These are phyloP conservation scores for Danio albolineatus DNA, from an alignment of 2,797 vertebrate genomes.

Conservation along the genomic window DNA sequence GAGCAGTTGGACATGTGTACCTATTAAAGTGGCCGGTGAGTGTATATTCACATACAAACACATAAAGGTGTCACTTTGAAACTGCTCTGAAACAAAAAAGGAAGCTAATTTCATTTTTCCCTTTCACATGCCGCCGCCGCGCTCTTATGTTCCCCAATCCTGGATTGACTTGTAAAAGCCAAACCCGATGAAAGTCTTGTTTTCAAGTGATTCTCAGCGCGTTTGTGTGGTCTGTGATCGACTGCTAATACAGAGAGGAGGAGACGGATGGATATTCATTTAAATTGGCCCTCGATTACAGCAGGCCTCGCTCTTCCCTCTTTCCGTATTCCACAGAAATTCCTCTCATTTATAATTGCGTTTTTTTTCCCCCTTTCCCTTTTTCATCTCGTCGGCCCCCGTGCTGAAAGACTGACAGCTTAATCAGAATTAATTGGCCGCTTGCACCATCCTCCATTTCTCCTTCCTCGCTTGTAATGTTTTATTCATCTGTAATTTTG, in stretches of 20 bases:
- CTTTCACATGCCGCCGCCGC: too few relatives aligned
- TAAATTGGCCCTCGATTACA: slow-evolving; percentile 51
- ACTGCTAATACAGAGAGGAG: slow-evolving; percentile 5
- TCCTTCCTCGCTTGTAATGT: slow-evolving; percentile 61
- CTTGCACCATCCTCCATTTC: slow-evolving; percentile 61
- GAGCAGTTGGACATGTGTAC: too few relatives aligned
- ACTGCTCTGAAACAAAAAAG: too few relatives aligned
- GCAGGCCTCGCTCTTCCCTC: neutral
- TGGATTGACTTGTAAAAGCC: too few relatives aligned
- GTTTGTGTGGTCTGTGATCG: slow-evolving; percentile 9
- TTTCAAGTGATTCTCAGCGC: neutral
- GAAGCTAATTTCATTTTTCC: too few relatives aligned
- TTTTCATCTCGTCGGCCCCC: slow-evolving; percentile 58
- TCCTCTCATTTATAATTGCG: slow-evolving; percentile 45
- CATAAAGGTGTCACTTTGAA: too few relatives aligned
- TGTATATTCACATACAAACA: too few relatives aligned
- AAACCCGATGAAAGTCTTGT: neutral
- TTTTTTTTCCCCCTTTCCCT: slow-evolving; percentile 36
- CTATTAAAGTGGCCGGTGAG: too few relatives aligned
- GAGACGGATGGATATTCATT: slow-evolving; percentile 47
- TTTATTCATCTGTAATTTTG: slow-evolving; percentile 67
- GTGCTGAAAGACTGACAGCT: slow-evolving; percentile 62
- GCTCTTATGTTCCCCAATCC: too few relatives aligned
- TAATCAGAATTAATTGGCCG: slow-evolving; percentile 65
- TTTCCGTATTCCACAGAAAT: neutral